Evolutionary conservation across 2,113 vertebrate genomes (phyloP), one percentile per base, ranked within the genome.

Genomic region (Tachycineta bicolor): DNA sequence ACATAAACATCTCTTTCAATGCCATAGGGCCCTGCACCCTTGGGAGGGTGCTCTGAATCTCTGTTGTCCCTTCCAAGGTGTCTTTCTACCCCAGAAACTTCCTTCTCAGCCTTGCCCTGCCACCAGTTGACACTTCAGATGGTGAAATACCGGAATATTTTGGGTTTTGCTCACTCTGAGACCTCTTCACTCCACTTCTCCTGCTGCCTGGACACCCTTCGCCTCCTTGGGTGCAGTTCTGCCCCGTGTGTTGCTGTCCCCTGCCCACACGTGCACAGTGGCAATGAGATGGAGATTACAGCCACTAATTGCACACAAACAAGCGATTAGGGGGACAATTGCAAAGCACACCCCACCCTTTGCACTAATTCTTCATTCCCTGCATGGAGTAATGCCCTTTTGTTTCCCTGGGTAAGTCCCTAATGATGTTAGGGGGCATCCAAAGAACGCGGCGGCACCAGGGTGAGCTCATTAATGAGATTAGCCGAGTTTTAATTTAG

Each of bases 401-500:
- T 84, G 77, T 96, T 93, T 67, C 80, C 87, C 80, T 50, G 85
- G 86, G 90, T 96, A 96, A 95, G 52, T 93, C 94, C 81, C 83
- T 96, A 97, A 96, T 96, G 96, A 83, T 94, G 88, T 96, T 91
- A 93, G 73, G 96, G 89, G 88, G 90, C 94, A 97, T 62, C 58
- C 70, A 60, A 74, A 96, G 88, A 97, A 95, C 96, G 90, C 25
- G 16, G 43, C 94, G 94, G 89, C 96, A 94, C 86, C 70, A 63
- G 88, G 94, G 92, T 96, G 93, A 94, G 97, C 83, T 96, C 81
- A 41, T 95, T 98, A 97, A 98, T 96, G 96, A 97, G 98, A 98
- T 98, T 97, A 98, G 94, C 60, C 3, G 53, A 93, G 91, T 97
- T 97, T 97, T 83, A 91, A 98, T 98, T 97, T 96, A 96, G 95